Conservation (phyloP, 1,140 invertebrate species). For the Chironomus tepperi region DNA sequence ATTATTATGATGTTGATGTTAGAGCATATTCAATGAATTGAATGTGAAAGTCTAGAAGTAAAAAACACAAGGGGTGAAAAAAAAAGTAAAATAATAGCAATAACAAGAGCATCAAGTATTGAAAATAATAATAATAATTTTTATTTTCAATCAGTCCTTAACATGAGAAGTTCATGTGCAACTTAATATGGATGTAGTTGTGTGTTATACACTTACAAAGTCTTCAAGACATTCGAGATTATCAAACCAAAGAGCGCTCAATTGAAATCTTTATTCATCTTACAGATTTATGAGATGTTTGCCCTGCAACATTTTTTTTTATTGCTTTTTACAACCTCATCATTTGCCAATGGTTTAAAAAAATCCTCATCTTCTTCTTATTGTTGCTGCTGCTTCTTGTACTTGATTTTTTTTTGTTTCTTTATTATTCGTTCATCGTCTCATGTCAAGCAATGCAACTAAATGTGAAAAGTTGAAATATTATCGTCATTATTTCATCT, state of each 20-base stretch:
- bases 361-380: background rate
- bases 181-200: too few relatives aligned
- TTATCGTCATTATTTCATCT: background rate
- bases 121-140: too few relatives aligned
- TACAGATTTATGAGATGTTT: conserved; percentile 11
- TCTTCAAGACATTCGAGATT: background rate
- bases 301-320: conserved; percentile 3
- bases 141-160: too few relatives aligned
- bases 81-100: too few relatives aligned
- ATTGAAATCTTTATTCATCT: background rate
- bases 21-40: too few relatives aligned
- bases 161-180: too few relatives aligned
- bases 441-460: background rate
- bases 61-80: too few relatives aligned
- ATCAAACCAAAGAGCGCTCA: background rate
- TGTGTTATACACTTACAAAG: too few relatives aligned
- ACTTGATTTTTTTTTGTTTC: background rate
- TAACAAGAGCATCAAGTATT: too few relatives aligned
- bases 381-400: background rate
- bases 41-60: too few relatives aligned
- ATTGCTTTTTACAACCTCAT: background rate
- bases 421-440: background rate
- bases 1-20: background rate
- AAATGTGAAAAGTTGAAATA: conserved; percentile 6
- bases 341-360: background rate